Conservation (phyloP, 2,888 invertebrate species). For the Habrosyne pyritoides region DNA sequence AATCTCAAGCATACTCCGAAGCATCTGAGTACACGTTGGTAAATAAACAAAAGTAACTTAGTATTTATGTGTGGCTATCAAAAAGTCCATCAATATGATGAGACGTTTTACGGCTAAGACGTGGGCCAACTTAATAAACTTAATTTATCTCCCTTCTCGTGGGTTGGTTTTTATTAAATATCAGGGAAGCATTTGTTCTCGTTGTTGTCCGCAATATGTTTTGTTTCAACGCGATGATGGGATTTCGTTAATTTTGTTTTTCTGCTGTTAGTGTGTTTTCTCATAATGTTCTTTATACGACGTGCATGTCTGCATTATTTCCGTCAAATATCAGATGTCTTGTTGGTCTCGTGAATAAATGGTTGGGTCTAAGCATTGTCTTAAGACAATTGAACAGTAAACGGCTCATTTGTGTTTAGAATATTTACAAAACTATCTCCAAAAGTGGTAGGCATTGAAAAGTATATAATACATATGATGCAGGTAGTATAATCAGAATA, state of each 20-base stretch:
- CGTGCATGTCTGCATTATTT: too few relatives aligned
- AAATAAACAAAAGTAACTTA: conserved; percentile 54
- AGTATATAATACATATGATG: too few relatives aligned
- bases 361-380: too few relatives aligned
- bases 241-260: background rate
- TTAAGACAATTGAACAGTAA: too few relatives aligned
- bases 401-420: too few relatives aligned
- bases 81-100: conserved; percentile 52
- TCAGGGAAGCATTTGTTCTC: conserved; percentile 2
- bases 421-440: too few relatives aligned
- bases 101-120: conserved; percentile 41
- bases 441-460: too few relatives aligned
- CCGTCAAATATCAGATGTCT: too few relatives aligned
- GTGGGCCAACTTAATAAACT: conserved; percentile 50
- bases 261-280: too few relatives aligned
- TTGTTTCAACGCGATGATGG: background rate
- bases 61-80: conserved; percentile 60
- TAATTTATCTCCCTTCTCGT: conserved; percentile 45
- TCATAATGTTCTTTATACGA: too few relatives aligned
- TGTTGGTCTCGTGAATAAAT: too few relatives aligned
- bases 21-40: conserved; percentile 11
- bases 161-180: conserved; percentile 6
- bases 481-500: too few relatives aligned
- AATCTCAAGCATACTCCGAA: conserved; percentile 29
- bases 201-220: background rate